phyloP scores from a whole-genome alignment of 2,113 vertebrate genomes.

The Poeciliopsis retropinna region DNA sequence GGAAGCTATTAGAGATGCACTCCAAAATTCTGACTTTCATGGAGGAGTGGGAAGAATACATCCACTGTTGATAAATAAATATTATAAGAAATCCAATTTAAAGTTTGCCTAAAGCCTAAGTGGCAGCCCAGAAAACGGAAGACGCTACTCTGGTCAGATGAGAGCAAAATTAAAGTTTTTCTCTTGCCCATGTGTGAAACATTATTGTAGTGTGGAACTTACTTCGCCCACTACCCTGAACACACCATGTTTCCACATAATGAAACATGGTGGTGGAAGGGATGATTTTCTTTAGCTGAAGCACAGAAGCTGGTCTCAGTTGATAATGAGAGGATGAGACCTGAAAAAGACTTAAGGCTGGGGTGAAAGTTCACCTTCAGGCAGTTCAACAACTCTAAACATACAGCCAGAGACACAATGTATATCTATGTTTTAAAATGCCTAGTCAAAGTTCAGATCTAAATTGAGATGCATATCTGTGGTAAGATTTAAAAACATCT shows the following conservation, averaged over 20 bases:
- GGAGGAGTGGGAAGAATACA: too few species aligned
- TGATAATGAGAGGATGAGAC: not conserved
- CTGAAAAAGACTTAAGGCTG: not conserved
- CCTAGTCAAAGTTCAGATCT: not conserved
- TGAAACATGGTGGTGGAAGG: not conserved
- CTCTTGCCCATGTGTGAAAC: not conserved
- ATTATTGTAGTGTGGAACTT: not conserved
- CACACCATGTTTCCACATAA: not conserved
- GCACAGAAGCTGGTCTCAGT: not conserved
- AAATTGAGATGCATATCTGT: not conserved
- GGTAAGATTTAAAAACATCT: not conserved
- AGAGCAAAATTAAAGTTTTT: not conserved
- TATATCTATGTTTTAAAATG: not conserved
- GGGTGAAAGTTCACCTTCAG: not conserved
- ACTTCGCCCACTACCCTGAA: not conserved
- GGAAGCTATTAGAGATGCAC: not conserved
- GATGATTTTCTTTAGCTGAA: not conserved
- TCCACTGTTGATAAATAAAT: too few species aligned
- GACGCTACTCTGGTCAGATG: not conserved
- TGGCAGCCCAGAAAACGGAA: not conserved
- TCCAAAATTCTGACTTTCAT: not conserved
- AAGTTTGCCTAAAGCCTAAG: not conserved
- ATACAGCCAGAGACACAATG: not conserved
- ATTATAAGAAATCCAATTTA: not conserved
- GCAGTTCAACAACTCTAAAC: not conserved